A percentile compares a stretch with the other conserved stretches of the same genome.
Evolutionary conservation across 2,888 invertebrate species (phyloP).

Genomic region (Mantis religiosa): DNA sequence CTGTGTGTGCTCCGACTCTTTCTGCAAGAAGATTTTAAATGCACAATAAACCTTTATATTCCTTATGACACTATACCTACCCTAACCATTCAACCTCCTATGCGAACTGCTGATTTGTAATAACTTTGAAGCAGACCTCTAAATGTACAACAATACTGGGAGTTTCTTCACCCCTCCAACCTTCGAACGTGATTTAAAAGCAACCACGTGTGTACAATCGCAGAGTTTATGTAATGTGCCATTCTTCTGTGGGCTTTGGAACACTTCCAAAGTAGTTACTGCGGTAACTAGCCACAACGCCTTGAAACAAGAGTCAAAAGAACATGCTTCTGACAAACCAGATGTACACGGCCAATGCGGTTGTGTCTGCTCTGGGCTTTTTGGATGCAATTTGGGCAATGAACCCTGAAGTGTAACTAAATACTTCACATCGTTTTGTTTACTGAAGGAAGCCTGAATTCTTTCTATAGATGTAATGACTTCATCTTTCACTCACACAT

Average conservation of each 20-base stretch:
- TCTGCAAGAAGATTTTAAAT: no score
- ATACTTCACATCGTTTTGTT: no score
- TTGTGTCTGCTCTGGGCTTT: not conserved
- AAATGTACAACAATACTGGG: not conserved
- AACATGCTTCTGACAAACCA: not conserved
- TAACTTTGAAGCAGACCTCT: no score
- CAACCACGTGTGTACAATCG: not conserved
- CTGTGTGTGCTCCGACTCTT: no score
- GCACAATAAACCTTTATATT: no score
- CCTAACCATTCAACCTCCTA: no score
- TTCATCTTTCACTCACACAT: no score
- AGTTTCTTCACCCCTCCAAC: not conserved
- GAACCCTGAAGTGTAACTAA: not conserved
- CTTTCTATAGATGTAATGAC: no score
- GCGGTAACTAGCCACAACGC: not conserved
- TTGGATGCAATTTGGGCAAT: not conserved
- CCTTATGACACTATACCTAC: no score
- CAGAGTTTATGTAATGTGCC: no score
- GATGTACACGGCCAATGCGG: not conserved
- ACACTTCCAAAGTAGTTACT: not conserved
- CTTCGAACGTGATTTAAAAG: not conserved
- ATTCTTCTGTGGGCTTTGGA: not conserved
- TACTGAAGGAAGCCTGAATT: no score
- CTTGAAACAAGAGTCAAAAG: not conserved
- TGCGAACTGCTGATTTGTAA: no score